Evolutionary conservation across 2,888 invertebrate species (phyloP), one percentile per base, ranked within the genome.

Genomic region (Tetheella fluctuosa): DNA sequence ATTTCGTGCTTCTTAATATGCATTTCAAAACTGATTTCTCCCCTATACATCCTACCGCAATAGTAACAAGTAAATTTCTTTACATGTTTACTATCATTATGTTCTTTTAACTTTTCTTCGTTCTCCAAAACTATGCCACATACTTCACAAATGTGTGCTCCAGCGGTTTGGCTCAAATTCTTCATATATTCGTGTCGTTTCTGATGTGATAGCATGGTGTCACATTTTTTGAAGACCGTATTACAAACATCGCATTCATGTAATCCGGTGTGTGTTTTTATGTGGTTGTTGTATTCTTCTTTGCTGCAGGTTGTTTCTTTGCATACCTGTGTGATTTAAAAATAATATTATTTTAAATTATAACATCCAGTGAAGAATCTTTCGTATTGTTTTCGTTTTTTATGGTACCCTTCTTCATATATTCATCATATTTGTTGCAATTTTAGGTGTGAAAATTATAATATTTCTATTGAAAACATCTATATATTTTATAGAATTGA

Each of bases 1-100:
- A 74, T 69, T 64, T 91, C 92, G 67, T 93, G 93, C 61, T 91
- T 92, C 66, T 79, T 79, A 1, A 92, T 85, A 64, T 93, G 93
- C 59, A 69, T 65, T 12, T 92, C 86, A 39, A 90, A 88, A 62
- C 89, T 86, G 0, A 62, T 1, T 63, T 83, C 85, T 0, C 83
- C 84, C 60, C 86, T 89, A 61, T 92, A 92, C 83, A 85, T 84
- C 3, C 81, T 71, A 0, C 92, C 92, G 59, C 93, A 93, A 65
- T 90, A 92, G 64, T 76, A 90, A 58, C 93, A 93, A 0, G 91
- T 89, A 62, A 77, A 88, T 28, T 84, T 85, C 69, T 88, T 86
- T 10, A 77, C 76, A 59, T 91, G 91, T 12, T 84, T 84, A 23
- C 73, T 73, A 15, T 84, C 80, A 2, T 80, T 73, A 58, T 93